These are phyloP conservation scores for Syngnathus floridae DNA, from an alignment of 2,113 vertebrate genomes.

Conservation along the genomic window DNA sequence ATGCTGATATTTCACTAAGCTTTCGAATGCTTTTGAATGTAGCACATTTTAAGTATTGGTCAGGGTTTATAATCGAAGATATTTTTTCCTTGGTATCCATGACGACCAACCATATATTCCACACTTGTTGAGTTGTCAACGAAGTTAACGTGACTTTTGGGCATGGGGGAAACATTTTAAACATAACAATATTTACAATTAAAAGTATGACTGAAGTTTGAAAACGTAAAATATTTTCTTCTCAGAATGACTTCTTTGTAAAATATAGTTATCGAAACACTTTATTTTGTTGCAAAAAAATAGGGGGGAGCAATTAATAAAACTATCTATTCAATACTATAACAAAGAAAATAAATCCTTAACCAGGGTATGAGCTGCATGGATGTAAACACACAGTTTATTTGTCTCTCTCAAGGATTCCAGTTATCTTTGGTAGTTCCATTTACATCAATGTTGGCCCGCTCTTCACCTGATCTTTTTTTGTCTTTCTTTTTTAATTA, in stretches of 20 bases:
- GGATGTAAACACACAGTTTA: slow-evolving; percentile 53
- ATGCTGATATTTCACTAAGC: too few relatives aligned
- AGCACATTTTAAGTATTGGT: too few relatives aligned
- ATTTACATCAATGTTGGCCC: slow-evolving; percentile 58
- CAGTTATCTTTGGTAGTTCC: slow-evolving; percentile 72
- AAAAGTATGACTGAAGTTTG: background rate
- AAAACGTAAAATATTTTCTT: background rate
- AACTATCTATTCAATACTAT: background rate
- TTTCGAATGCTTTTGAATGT: too few relatives aligned
- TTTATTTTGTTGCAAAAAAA: background rate
- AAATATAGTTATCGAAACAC: background rate
- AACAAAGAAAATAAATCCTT: background rate
- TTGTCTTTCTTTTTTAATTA: background rate
- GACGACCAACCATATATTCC: background rate
- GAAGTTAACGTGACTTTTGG: background rate
- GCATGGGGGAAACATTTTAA: background rate
- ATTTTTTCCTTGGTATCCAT: too few relatives aligned
- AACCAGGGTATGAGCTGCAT: slow-evolving; percentile 36
- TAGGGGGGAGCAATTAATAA: background rate
- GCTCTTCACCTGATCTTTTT: background rate
- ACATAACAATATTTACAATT: background rate
- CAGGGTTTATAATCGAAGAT: too few relatives aligned
- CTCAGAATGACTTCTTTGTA: background rate
- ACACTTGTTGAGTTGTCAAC: background rate
- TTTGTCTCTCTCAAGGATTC: slow-evolving; percentile 63